A percentile compares a stretch with the other conserved stretches of the same genome.
phyloP scores from a whole-genome alignment of 2,113 vertebrate species.

The Amia ocellicauda region DNA sequence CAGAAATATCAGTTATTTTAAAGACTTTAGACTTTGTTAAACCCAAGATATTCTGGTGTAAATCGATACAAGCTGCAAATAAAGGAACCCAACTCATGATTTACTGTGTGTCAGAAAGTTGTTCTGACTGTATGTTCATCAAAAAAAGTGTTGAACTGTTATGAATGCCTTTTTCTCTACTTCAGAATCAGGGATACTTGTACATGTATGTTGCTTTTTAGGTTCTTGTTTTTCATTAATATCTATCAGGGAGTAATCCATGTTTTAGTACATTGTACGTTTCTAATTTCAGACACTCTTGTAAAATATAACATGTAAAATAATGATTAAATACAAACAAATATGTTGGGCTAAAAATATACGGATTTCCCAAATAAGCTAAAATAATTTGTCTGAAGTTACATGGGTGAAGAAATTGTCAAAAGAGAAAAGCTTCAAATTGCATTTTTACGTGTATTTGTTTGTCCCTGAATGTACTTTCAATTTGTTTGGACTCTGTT shows the following conservation, averaged over 20 bases:
- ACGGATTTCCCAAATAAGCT: conserved; percentile 11
- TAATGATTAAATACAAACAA: background rate
- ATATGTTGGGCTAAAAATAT: conserved; percentile 4
- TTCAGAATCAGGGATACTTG: conserved; percentile 9
- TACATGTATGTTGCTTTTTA: conserved; percentile 3
- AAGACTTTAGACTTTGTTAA: too few species aligned
- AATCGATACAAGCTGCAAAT: too few species aligned
- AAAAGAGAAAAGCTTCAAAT: background rate
- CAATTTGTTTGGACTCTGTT: too few species aligned
- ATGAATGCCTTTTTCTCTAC: conserved; percentile 5
- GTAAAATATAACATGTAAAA: background rate
- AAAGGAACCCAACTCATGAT: conserved; percentile 8
- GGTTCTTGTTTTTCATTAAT: conserved; percentile 13
- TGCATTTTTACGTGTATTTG: background rate
- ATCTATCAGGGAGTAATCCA: conserved; percentile 15
- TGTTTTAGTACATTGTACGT: background rate
- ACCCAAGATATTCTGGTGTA: too few species aligned
- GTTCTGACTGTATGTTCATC: background rate
- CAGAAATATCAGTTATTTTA: too few species aligned
- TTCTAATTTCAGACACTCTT: background rate
- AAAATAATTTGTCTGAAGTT: background rate
- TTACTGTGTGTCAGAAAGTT: conserved; percentile 5
- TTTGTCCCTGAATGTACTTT: background rate
- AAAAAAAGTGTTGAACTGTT: conserved; percentile 8
- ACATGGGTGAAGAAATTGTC: background rate